Evolutionary conservation across 2,888 invertebrate genomes (phyloP).

Genomic region (Acronicta psi): DNA sequence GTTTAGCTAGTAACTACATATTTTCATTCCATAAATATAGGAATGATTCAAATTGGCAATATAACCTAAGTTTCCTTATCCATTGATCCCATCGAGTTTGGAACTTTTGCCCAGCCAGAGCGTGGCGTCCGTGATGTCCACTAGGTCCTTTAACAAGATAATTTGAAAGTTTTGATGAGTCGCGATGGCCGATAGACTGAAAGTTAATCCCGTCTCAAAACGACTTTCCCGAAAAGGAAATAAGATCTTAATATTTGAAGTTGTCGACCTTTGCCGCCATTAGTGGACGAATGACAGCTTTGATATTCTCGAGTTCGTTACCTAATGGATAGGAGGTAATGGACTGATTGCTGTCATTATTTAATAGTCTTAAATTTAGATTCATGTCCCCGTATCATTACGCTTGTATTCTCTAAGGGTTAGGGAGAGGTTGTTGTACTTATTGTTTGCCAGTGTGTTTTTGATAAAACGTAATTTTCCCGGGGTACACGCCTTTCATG

Average conservation of each 20-base stretch:
- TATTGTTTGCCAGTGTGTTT: too few relatives aligned
- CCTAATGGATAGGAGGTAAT: constrained; percentile 35
- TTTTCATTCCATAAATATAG: too few relatives aligned
- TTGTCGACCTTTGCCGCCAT: constrained; percentile 42
- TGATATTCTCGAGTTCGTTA: constrained; percentile 29
- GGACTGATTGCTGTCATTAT: constrained; percentile 17
- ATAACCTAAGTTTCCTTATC: neutral
- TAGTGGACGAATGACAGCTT: constrained; percentile 45
- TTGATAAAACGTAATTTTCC: too few relatives aligned
- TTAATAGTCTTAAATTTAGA: neutral
- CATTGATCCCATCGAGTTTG: neutral
- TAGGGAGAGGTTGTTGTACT: too few relatives aligned
- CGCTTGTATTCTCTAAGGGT: too few relatives aligned
- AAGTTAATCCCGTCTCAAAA: constrained; percentile 53
- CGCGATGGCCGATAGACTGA: constrained; percentile 46
- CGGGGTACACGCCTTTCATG: too few relatives aligned
- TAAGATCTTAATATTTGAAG: constrained; percentile 57
- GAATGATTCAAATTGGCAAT: neutral
- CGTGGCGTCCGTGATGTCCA: constrained; percentile 9
- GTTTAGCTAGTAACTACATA: too few relatives aligned
- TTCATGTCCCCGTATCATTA: too few relatives aligned
- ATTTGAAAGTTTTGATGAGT: constrained; percentile 52
- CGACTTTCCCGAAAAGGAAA: constrained; percentile 57
- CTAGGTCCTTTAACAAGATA: constrained; percentile 31
- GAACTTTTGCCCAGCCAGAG: neutral